Evolutionary conservation across 2,888 invertebrate species (phyloP), one percentile per base, ranked within the genome.

Genomic region (Cremastobaeus sp.): DNA sequence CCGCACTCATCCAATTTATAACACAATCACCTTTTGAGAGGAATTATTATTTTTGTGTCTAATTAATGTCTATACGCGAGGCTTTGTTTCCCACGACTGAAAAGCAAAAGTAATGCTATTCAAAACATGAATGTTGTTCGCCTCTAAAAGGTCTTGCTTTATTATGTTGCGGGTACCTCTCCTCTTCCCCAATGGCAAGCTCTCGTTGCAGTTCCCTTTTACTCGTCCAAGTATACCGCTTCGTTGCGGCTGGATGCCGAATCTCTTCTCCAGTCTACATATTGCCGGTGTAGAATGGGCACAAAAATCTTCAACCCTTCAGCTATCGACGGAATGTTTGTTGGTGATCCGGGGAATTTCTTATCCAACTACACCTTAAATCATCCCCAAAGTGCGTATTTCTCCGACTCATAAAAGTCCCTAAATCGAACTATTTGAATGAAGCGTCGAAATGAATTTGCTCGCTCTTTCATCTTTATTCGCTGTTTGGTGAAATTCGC

Each of bases 191-290:
- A 37, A 52, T 52, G 52, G 37, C 52, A 21, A 37, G 14, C 18
- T 39, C 39, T 54, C 28, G 28, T 41, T 54, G 14, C 21, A 43
- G 18, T 20, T 17, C 11, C 55, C 55, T 43, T 55, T 55, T 55
- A 55, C 43, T 43, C 32, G 21, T 55, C 43, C 32, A 43, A 55
- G 43, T 41, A 34, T 32, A 43, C 39, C 28, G 28, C 25, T 39
- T 43, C 43, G 39, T 43, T 43, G 55, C 21, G 43, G 55, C 55
- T 43, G 32, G 14, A 41, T 5, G 55, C 55, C 32, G 43, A 55
- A 55, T 55, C 28, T 43, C 43, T 55, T 43, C 12, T 30, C 28
- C 12, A 11, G 11, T 25, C 28, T 14, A 32, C 43, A 32, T 55
- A 55, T 32, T 32, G 34, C 30, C 30, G 11, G 20, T 21, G 11